Evolutionary conservation across 2,797 vertebrate genomes (phyloP).

Genomic region (Karalla daura): DNA sequence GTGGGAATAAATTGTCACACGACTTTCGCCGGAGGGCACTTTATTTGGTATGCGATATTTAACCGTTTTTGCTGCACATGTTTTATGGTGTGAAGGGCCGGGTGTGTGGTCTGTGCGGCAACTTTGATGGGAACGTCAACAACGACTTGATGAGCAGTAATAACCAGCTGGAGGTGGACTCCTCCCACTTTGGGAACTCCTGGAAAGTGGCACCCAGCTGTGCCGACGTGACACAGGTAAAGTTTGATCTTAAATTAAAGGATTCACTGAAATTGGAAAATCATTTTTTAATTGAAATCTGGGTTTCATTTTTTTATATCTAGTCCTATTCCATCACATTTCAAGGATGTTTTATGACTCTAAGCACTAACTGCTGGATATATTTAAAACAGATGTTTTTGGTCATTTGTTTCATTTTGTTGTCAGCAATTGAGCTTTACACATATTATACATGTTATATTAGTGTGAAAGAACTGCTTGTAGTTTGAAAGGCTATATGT

Average conservation of each 20-base stretch:
- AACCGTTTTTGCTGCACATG: neutral
- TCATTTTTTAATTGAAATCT: neutral
- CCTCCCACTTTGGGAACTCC: constrained; percentile 93
- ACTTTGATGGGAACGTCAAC: constrained; percentile 95
- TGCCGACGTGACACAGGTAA: constrained; percentile 91
- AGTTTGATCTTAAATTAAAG: constrained; percentile 1
- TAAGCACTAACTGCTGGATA: too few relatives aligned
- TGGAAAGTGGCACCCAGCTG: constrained; percentile 93
- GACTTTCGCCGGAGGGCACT: neutral
- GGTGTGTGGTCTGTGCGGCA: constrained; percentile 96
- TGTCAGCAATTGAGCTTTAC: too few relatives aligned
- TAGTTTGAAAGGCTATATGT: too few relatives aligned
- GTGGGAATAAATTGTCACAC: constrained; percentile 36
- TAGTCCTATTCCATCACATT: neutral
- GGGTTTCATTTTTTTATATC: neutral
- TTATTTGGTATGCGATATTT: neutral
- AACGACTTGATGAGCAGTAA: constrained; percentile 95
- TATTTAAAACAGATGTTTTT: neutral
- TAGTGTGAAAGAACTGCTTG: too few relatives aligned
- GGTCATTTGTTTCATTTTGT: neutral
- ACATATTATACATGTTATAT: too few relatives aligned
- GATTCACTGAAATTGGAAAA: neutral
- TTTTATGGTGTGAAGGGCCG: constrained; percentile 79
- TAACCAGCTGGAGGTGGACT: constrained; percentile 92
- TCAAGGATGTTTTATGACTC: neutral